A percentile compares a stretch with the other conserved stretches of the same genome.
These are phyloP conservation scores for Andrena hattorfiana DNA, from an alignment of 2,888 invertebrate species.

Conservation along the genomic window DNA sequence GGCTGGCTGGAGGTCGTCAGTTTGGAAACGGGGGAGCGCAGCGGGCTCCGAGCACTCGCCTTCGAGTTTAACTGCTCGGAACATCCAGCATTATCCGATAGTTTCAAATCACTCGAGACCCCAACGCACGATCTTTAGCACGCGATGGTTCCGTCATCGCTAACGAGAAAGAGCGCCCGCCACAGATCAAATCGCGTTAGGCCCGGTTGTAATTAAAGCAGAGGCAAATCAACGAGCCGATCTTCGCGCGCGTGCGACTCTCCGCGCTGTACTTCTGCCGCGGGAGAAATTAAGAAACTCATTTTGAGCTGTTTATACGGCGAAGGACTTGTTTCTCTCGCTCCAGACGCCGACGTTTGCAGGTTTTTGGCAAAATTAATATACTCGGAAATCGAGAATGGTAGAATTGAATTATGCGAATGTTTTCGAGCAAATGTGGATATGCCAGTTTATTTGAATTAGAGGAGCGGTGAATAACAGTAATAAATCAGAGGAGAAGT, in stretches of 20 bases:
- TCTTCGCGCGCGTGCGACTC: not conserved
- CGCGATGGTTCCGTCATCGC: constrained; percentile 11
- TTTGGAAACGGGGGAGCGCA: constrained; percentile 54
- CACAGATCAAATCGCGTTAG: not conserved
- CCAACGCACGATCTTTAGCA: constrained; percentile 2
- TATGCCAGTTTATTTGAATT: too few relatives aligned
- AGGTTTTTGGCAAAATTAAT: not conserved
- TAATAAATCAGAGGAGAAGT: too few relatives aligned
- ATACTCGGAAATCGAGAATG: not conserved
- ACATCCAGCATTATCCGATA: constrained; percentile 14
- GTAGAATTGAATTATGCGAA: not conserved
- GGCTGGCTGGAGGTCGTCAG: constrained; percentile 48
- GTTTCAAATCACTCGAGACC: not conserved
- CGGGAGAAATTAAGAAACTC: constrained; percentile 31
- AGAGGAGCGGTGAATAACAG: too few relatives aligned
- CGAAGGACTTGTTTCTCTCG: not conserved
- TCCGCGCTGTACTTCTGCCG: not conserved
- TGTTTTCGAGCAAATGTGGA: too few relatives aligned
- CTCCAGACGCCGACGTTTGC: not conserved
- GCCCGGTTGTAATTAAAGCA: not conserved
- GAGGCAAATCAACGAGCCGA: not conserved
- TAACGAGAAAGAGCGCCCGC: not conserved
- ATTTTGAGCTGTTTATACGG: not conserved
- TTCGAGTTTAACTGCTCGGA: constrained; percentile 38
- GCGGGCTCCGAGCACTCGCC: constrained; percentile 36